A percentile compares a stretch with the other conserved stretches of the same genome.
Evolutionary conservation across 2,888 invertebrate genomes (phyloP).

Genomic region (Hirudinaria manillensis): DNA sequence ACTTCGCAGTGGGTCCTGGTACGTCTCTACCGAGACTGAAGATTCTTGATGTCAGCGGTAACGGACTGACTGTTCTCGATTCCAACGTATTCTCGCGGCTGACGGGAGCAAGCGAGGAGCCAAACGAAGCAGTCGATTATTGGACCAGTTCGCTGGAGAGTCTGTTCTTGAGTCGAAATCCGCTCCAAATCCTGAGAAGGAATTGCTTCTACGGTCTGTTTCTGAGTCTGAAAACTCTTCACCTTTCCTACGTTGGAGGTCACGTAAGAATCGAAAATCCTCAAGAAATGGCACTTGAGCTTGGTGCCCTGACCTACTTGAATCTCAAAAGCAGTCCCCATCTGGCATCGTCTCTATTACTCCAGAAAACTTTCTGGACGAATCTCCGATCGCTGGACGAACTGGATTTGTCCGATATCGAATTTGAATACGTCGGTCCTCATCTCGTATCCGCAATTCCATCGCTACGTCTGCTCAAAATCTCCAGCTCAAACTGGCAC

Average conservation of each 20-base stretch:
- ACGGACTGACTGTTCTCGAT: conserved; percentile 14
- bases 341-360: conserved; percentile 24
- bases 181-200: conserved; percentile 24
- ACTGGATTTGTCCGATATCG: conserved; percentile 35
- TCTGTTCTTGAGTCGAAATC: conserved; percentile 8
- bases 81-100: background rate
- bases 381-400: conserved; percentile 29
- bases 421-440: conserved; percentile 28
- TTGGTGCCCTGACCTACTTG: conserved; percentile 35
- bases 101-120: background rate
- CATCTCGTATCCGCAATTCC: conserved; percentile 33
- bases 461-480: conserved; percentile 32
- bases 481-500: conserved; percentile 36
- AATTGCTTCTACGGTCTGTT: conserved; percentile 34
- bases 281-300: conserved; percentile 36
- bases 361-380: background rate
- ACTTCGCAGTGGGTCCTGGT: background rate
- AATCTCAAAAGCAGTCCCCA: conserved; percentile 39
- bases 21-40: conserved; percentile 31
- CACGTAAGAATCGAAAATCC: conserved; percentile 27
- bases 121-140: background rate
- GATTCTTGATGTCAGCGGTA: conserved; percentile 39
- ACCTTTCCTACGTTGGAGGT: conserved; percentile 31
- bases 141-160: conserved; percentile 5
- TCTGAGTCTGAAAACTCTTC: conserved; percentile 25